Base-by-base conservation (phyloP, 1,140 invertebrate species). In the Panonychus citri region DNA sequence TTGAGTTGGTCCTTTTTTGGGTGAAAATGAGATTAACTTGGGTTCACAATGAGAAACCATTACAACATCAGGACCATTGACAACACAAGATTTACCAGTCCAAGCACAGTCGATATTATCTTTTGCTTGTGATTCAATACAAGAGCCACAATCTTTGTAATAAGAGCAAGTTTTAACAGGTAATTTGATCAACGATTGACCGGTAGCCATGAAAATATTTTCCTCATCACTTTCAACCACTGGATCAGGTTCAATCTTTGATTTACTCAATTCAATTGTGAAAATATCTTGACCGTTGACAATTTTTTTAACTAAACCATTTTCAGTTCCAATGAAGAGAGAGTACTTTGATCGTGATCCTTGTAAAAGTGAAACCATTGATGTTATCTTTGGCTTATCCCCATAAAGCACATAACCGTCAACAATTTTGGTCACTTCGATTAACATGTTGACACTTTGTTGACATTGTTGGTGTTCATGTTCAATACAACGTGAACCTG, bases 21-120 rank as follows among this genome's bases (percentile, higher is more conserved):
- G 70, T 15, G n/a, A 43, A 46, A 72, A 64, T 67, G 70, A 24
- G 15, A 28, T 37, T 24, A 63, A 64, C 21, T 58, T 59, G 15
- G 65, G 66, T 13, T 54, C 27, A 57, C 64, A 63, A 17, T 57
- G 27, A 34, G 5, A 7, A 7, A 7, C 12, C 5, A 5, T 12
- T 7, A 12, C 30, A 34, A 34, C 12, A 7, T 34, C 12, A 34
- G 5, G 5, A 34, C 12, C 30, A 34, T 34, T 12, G 30, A 53
- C 46, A 19, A 60, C 60, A 54, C 66, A 67, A n/a, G 62, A 43
- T 24, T 56, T 48, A 2, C 61, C 62, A 54, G 65, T 70, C 69
- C 69, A 71, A 26, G 0, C 57, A 54, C 1, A 69, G 56, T 8
- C 68, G 69, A 57, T 70, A 68, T 3, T 51, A 28, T 30, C 59